These are phyloP conservation scores for Acanthoscelides obtectus DNA, from an alignment of 2,888 invertebrate species.

Conservation along the genomic window DNA sequence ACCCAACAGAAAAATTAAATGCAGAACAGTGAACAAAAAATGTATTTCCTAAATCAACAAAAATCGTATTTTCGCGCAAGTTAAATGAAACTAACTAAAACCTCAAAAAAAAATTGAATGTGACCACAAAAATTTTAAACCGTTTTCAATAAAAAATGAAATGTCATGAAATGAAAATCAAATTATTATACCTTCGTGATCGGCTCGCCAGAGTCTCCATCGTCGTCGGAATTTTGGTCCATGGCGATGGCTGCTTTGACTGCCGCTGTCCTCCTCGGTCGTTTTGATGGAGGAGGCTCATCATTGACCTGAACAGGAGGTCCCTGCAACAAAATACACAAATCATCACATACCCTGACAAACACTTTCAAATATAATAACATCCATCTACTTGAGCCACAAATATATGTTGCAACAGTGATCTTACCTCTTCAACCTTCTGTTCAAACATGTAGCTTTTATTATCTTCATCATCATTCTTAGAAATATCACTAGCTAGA, in stretches of 20 bases:
- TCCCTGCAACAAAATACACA: slow-evolving; percentile 5
- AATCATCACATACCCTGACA: not conserved
- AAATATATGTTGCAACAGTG: not conserved
- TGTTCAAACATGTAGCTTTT: slow-evolving; percentile 20
- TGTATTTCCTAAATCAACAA: too few relatives aligned
- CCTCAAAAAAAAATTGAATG: too few relatives aligned
- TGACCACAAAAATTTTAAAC: too few relatives aligned
- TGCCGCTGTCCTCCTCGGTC: slow-evolving; percentile 39
- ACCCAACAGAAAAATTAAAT: too few relatives aligned
- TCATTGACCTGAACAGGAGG: slow-evolving; percentile 19
- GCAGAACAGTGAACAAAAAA: too few relatives aligned
- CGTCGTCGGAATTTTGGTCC: slow-evolving; percentile 35
- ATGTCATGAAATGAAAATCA: too few relatives aligned
- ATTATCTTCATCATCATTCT: slow-evolving; percentile 22
- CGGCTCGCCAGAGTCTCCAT: slow-evolving; percentile 33
- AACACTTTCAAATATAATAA: not conserved
- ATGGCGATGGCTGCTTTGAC: slow-evolving; percentile 34
- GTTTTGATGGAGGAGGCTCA: slow-evolving; percentile 34
- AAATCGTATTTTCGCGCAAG: too few relatives aligned
- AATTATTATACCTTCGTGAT: slow-evolving; percentile 40
- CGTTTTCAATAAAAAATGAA: too few relatives aligned
- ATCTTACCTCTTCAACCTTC: slow-evolving; percentile 19
- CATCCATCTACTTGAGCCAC: not conserved
- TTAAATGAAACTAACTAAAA: too few relatives aligned
- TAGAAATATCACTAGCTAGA: slow-evolving; percentile 14